These are phyloP conservation scores for Prietella phreatophila DNA, from an alignment of 2,113 vertebrate species.

Conservation along the genomic window DNA sequence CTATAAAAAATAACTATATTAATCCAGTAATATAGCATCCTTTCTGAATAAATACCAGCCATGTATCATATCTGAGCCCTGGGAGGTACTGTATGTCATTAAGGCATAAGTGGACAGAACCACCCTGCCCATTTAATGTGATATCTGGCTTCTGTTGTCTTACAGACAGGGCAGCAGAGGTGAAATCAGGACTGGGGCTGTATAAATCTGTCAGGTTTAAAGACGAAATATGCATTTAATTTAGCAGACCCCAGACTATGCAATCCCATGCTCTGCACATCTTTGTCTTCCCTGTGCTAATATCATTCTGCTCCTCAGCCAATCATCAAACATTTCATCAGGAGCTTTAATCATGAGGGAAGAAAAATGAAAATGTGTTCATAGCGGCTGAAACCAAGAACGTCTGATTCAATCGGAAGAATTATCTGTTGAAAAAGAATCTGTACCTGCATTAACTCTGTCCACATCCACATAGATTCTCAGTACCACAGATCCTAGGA, in stretches of 20 bases:
- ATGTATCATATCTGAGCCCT: neutral
- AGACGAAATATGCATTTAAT: neutral
- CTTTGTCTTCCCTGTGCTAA: neutral
- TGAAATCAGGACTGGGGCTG: neutral
- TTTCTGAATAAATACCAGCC: neutral
- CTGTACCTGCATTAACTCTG: constrained; percentile 71
- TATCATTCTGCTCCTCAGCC: neutral
- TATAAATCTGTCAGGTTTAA: neutral
- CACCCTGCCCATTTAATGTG: neutral
- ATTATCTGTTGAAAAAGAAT: constrained; percentile 33
- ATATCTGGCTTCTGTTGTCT: neutral
- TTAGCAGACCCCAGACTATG: neutral
- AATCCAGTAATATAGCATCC: neutral
- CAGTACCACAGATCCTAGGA: constrained; percentile 85
- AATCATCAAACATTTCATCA: neutral
- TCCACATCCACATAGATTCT: constrained; percentile 88
- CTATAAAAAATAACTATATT: neutral
- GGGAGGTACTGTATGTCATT: neutral
- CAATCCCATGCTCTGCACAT: neutral
- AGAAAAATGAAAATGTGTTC: neutral
- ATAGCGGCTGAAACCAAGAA: neutral
- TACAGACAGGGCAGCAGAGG: neutral
- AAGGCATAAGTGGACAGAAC: neutral
- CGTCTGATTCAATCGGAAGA: neutral
- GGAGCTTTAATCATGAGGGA: neutral